Conservation (phyloP, 2,113 vertebrate species). For the Eclectus roratus region DNA sequence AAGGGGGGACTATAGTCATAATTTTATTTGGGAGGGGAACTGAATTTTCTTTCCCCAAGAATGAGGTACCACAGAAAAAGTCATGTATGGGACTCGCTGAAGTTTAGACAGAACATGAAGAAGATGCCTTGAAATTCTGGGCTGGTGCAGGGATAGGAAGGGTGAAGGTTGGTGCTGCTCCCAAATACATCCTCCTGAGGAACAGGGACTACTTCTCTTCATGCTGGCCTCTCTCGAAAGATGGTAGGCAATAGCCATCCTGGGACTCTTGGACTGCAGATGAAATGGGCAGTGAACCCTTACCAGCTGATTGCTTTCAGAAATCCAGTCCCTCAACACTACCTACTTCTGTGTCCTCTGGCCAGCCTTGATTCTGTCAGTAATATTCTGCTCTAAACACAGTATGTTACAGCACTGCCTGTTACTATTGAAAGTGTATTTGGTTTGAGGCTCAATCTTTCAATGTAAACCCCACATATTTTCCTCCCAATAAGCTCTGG, state of each 20-base stretch:
- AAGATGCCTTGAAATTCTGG: not conserved
- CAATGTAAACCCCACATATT: accelerated
- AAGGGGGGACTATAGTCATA: not conserved
- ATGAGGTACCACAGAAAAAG: not conserved
- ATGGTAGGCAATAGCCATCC: too few species aligned
- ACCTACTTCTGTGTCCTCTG: not conserved
- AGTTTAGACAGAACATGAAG: not conserved
- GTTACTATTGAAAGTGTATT: not conserved
- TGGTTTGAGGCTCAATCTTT: not conserved
- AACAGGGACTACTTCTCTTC: not conserved
- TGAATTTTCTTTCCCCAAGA: not conserved
- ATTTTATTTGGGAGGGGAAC: not conserved
- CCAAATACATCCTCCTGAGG: accelerated
- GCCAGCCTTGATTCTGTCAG: accelerated
- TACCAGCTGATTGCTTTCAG: not conserved
- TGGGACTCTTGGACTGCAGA: not conserved
- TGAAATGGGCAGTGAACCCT: not conserved
- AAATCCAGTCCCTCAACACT: not conserved
- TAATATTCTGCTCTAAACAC: not conserved
- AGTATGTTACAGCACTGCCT: not conserved
- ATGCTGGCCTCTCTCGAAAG: accelerated
- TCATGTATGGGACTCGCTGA: accelerated
- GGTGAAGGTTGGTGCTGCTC: not conserved
- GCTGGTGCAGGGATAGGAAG: not conserved
- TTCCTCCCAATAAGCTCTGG: not conserved